Conservation (phyloP, 2,113 vertebrate species). For the Melanostigma gelatinosum region DNA sequence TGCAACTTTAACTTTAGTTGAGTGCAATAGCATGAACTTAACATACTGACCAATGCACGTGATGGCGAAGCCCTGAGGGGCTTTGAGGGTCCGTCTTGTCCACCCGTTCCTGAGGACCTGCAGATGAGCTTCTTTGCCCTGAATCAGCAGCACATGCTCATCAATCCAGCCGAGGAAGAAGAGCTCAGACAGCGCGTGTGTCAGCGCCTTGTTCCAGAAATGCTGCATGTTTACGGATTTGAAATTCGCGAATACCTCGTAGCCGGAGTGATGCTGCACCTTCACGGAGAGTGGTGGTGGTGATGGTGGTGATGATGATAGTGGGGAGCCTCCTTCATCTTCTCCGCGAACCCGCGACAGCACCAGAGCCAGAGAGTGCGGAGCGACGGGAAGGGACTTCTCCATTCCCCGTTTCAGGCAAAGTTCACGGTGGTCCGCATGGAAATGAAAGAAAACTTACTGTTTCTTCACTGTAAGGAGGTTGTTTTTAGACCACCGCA, state of each 20-base stretch:
- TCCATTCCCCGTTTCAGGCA: conserved; percentile 75
- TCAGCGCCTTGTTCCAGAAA: conserved; percentile 93
- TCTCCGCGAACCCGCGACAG: conserved; percentile 76
- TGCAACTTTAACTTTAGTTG: neutral
- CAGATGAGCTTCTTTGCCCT: conserved; percentile 91
- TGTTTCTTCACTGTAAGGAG: neutral
- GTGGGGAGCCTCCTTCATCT: conserved; percentile 27
- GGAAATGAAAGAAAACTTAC: neutral
- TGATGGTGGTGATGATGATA: neutral
- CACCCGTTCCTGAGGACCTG: conserved; percentile 92
- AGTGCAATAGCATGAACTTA: neutral
- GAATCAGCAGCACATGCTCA: conserved; percentile 92
- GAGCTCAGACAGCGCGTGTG: conserved; percentile 89
- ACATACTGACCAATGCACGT: conserved; percentile 87
- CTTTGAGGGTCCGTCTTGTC: conserved; percentile 88
- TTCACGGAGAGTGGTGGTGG: conserved; percentile 44
- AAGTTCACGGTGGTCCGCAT: neutral
- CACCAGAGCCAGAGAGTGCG: conserved; percentile 93
- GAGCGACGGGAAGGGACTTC: conserved; percentile 88
- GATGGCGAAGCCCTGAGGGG: conserved; percentile 91
- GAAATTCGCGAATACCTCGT: conserved; percentile 94
- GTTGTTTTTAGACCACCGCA: neutral
- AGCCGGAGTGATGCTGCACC: conserved; percentile 85
- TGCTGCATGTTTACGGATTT: conserved; percentile 95
- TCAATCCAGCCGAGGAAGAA: conserved; percentile 97